Percentiles rank a stretch among this genome's conserved stretches.
These are phyloP conservation scores for Drosophila peninsularis DNA, from an alignment of 2,888 invertebrate genomes.

Conservation along the genomic window DNA sequence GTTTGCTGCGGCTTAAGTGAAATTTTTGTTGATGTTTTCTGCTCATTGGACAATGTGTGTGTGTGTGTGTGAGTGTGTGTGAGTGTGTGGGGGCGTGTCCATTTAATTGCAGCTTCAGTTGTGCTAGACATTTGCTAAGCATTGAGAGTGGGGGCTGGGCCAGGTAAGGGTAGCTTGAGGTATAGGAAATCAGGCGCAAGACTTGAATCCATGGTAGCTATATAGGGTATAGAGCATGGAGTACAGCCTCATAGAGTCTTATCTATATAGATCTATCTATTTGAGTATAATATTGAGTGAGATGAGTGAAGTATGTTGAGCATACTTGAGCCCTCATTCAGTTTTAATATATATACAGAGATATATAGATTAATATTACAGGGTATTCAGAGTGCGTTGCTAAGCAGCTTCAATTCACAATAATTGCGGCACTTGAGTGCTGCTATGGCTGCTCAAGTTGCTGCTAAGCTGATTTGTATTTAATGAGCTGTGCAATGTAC, in stretches of 20 bases:
- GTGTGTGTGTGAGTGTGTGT: not conserved
- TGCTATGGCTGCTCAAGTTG: conserved; percentile 39
- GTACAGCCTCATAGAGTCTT: not conserved
- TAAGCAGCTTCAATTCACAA: not conserved
- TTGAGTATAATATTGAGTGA: too few relatives aligned
- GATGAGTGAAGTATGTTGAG: too few relatives aligned
- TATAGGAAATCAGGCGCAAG: not conserved
- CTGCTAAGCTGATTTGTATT: conserved; percentile 74
- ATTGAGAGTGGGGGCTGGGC: not conserved
- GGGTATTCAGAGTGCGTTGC: conserved; percentile 13
- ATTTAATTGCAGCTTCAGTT: conserved; percentile 54
- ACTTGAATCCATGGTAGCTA: not conserved
- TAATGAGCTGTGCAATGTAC: conserved; percentile 70
- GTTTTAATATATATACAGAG: not conserved
- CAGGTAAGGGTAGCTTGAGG: not conserved
- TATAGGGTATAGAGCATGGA: not conserved
- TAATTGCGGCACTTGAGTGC: conserved; percentile 10
- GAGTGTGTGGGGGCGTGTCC: conserved; percentile 35
- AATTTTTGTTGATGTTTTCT: conserved; percentile 46
- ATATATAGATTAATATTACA: not conserved
- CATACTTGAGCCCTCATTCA: not conserved
- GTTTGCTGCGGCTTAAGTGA: conserved; percentile 74
- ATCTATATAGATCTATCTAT: not conserved
- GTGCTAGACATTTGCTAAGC: conserved; percentile 9
- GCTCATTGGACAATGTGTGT: not conserved